Evolutionary conservation across 2,797 vertebrate genomes (phyloP), one percentile per base, ranked within the genome.

Genomic region (Pipistrellus kuhlii): DNA sequence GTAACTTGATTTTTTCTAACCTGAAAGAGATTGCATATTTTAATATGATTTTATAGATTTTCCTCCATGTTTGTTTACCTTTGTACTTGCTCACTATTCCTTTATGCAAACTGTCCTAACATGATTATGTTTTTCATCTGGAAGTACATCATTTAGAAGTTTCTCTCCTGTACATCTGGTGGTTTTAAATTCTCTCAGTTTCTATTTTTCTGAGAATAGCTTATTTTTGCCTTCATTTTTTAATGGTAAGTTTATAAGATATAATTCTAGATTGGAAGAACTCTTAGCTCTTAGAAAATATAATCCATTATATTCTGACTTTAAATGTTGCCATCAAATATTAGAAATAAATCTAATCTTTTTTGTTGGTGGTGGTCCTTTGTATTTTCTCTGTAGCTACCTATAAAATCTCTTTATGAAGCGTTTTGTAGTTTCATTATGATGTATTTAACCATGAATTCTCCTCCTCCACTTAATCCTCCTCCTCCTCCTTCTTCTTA

Each of bases 1-100:
- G 7, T 83, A 90, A 77, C 23, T 64, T 69, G 44, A 57, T 35
- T 69, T 92, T 80, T 80, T 94, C 57, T 62, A 93, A 86, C 17
- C 27, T n/a, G 30, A 84, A 51, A 25, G 7, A 59, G 20, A 57
- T 1, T 17, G 35, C 4, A 21, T 25, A 35, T 86, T 35, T 77
- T 78, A 30, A 48, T 93, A 68, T 35, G 30, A 75, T 57, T 73
- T 85, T 59, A 21, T 59, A n/a, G 12, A 32, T 46, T 77, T 87
- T 76, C 30, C 17, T 51, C 35, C 11, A 46, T 20, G 13, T 46
- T 86, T 25, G 20, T 25, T 86, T 90, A 71, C 0, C 12, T 44
- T 82, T 78, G 68, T 41, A 55, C 75, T 69, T 68, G 73, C 23
- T 84, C 21, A 81, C 55, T 72, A 23, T 77, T 72, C 25, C 27